Evolutionary conservation across 2,113 vertebrate species (phyloP), one percentile per base, ranked within the genome.

Genomic region (Dinomys branickii): DNA sequence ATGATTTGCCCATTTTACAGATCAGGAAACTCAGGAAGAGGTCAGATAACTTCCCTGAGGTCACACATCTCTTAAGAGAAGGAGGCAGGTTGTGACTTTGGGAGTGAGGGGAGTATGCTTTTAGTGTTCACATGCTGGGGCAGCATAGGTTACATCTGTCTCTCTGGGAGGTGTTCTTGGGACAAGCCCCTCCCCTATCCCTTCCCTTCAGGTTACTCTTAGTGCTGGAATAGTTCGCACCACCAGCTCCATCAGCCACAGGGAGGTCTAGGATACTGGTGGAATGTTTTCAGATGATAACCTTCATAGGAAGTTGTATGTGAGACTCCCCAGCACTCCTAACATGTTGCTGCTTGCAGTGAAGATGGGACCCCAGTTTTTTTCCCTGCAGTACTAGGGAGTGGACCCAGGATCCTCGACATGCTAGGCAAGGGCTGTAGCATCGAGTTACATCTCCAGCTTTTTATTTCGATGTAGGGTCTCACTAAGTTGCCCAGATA

Each of bases 1-100:
- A 28, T 59, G 67, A 78, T 77, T 33, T 41, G 33, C 41, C 33
- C 35, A 85, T 90, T 94, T 96, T 90, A 69, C 33, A 90, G 44
- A 71, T 92, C 44, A 90, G 77, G 75, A 91, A 82, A 91, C 47
- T 87, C 44, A 52, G 38, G 44, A 80, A 47, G 52, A 96, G 41
- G n/a, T 0, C 24, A 38, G 50, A 67, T n/a, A 47, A 20, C 47
- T 93, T 85, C 86, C 47, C n/a, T 35, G 54, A 82, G 83, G 71
- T 65, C 86, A 58, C 59, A 33, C 1, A 86, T 26, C 67, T 61
- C 8, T 56, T 47, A 54, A 59, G 22, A 16, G 22, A 82, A 92
- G 65, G 33, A 77, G 38, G 26, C 38, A 44, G 44, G 67, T 24
- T 87, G 13, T 7, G 41, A 19, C 38, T 38, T 52, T 5, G 17